A percentile compares a stretch with the other conserved stretches of the same genome.
Conservation (phyloP, 2,888 invertebrate species). For the Aphidoletes aphidimyza region DNA sequence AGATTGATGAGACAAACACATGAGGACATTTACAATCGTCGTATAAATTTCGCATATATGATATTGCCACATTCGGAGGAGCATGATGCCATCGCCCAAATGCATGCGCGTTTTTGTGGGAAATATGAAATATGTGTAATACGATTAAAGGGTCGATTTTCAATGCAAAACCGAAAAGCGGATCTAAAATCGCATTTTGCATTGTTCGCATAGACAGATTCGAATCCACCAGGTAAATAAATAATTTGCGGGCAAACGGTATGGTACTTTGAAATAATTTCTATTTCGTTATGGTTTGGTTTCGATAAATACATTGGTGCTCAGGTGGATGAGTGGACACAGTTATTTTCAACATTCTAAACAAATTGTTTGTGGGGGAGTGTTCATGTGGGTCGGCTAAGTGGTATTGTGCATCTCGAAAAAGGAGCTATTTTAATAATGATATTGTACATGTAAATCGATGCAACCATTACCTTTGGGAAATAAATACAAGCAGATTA, state of each 20-base stretch:
- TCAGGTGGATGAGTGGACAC: neutral
- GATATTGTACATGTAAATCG: slow-evolving; percentile 2
- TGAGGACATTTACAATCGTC: neutral
- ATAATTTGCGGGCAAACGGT: slow-evolving; percentile 18
- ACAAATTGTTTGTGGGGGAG: neutral
- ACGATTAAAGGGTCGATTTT: neutral
- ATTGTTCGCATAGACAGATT: neutral
- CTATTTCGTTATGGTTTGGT: neutral
- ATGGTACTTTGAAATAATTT: neutral
- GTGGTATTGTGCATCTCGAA: neutral
- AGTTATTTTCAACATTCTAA: neutral
- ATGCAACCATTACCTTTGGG: slow-evolving; percentile 38
- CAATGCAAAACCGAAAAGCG: neutral
- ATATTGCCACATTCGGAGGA: too few species aligned
- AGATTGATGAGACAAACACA: slow-evolving; percentile 3
- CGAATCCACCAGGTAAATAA: neutral
- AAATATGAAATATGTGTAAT: slow-evolving; percentile 47
- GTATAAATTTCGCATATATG: neutral
- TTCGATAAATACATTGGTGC: neutral
- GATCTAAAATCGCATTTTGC: neutral
- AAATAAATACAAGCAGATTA: slow-evolving; percentile 28
- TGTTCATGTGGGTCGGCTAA: neutral
- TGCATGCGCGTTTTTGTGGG: neutral
- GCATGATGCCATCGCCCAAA: too few species aligned
- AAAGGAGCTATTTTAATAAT: neutral